Evolutionary conservation across 2,888 invertebrate species (phyloP).

Genomic region (Drosophila aldrichi): DNA sequence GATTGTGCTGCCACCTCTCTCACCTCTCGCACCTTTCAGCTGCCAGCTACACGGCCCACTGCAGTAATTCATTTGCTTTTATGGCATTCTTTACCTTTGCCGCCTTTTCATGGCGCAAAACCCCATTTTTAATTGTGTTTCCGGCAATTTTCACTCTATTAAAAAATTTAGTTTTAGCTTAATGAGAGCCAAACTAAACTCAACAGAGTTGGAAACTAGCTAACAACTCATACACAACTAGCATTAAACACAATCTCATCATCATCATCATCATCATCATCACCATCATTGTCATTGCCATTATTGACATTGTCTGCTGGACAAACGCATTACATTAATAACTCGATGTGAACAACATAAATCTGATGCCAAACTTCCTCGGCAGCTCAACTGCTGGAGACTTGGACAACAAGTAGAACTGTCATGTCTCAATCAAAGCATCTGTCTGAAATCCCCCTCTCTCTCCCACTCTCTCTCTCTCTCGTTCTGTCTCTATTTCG

Average conservation of each 20-base stretch:
- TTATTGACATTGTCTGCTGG: slow-evolving; percentile 34
- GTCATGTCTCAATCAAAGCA: slow-evolving; percentile 66
- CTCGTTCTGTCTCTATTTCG: not conserved
- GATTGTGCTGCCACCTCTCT: not conserved
- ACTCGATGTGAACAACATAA: slow-evolving; percentile 60
- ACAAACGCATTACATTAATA: slow-evolving; percentile 75
- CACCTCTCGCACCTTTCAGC: slow-evolving; percentile 28
- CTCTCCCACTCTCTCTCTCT: too few relatives aligned
- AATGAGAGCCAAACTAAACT: slow-evolving; percentile 28
- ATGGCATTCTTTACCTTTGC: slow-evolving; percentile 12
- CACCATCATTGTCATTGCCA: slow-evolving; percentile 10
- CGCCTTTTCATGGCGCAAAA: slow-evolving; percentile 28
- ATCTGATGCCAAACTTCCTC: slow-evolving; percentile 43
- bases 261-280: slow-evolving; percentile 18
- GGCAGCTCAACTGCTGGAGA: not conserved
- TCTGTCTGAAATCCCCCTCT: not conserved
- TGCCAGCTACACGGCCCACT: slow-evolving; percentile 11
- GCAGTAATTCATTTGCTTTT: slow-evolving; percentile 38
- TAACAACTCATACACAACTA: slow-evolving; percentile 23
- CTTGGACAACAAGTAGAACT: slow-evolving; percentile 9
- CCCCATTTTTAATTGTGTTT: slow-evolving; percentile 74
- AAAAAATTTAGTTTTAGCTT: slow-evolving; percentile 64
- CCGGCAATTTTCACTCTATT: slow-evolving; percentile 79
- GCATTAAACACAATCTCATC: slow-evolving; percentile 20
- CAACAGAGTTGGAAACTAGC: not conserved